Percentiles rank a stretch among this genome's conserved stretches.
These are phyloP conservation scores for Peromyscus aztecus DNA, from an alignment of 2,797 vertebrate species.

Conservation along the genomic window DNA sequence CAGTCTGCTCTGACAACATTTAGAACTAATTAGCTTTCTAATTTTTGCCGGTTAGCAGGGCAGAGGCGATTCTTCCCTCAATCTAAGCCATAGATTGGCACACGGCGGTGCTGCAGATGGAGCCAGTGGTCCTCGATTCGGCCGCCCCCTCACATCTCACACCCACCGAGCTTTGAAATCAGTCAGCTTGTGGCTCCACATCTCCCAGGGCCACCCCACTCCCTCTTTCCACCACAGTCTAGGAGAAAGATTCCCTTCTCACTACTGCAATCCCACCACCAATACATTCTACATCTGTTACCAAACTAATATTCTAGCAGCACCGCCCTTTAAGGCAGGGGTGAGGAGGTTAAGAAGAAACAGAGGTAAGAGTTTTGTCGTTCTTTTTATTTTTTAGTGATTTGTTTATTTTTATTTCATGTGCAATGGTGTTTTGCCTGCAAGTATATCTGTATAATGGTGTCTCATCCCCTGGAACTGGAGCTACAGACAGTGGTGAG, in stretches of 20 bases:
- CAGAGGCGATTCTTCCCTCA: neutral
- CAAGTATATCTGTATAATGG: neutral
- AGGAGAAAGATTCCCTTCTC: neutral
- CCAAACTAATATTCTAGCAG: neutral
- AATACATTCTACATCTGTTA: neutral
- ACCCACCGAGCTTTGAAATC: constrained; percentile 18
- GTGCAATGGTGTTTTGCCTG: neutral
- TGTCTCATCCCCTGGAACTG: neutral
- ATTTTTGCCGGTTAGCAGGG: constrained; percentile 36
- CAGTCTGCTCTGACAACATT: neutral
- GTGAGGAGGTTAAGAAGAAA: neutral
- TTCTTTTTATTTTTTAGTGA: neutral
- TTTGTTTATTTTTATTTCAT: neutral
- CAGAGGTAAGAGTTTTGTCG: neutral
- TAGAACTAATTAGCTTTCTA: constrained; percentile 55
- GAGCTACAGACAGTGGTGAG: neutral
- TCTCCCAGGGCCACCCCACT: neutral
- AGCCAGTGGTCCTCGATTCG: neutral
- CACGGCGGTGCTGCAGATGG: neutral
- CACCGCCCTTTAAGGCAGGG: neutral
- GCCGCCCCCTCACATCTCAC: neutral
- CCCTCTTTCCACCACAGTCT: neutral
- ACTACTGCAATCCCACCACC: neutral
- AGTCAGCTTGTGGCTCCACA: neutral
- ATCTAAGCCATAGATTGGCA: neutral